Conservation (phyloP, 2,797 vertebrate genomes). For the Carapus acus region DNA sequence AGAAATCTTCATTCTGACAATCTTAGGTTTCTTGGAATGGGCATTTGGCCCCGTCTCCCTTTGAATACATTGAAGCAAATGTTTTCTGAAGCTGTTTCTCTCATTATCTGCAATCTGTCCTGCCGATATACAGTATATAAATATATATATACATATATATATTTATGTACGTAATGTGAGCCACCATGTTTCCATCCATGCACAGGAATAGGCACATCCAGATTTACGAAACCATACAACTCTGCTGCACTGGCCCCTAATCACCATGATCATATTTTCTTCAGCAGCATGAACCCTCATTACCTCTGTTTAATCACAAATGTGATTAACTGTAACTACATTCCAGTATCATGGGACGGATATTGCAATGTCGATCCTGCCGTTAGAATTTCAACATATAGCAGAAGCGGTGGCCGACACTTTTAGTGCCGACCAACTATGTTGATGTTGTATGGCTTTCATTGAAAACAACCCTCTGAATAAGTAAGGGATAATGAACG, state of each 20-base stretch:
- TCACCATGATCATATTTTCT: constrained; percentile 22
- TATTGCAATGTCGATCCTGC: too few species aligned
- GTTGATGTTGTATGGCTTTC: constrained; percentile 24
- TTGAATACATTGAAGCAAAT: constrained; percentile 3
- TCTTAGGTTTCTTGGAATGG: not conserved
- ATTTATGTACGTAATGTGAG: not conserved
- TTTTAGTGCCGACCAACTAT: too few species aligned
- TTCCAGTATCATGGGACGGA: too few species aligned
- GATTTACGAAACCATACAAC: constrained; percentile 21
- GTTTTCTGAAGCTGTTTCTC: not conserved
- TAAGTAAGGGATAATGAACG: too few species aligned
- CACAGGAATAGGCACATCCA: not conserved
- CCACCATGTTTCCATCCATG: not conserved
- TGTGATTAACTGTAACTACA: constrained; percentile 16
- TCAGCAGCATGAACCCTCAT: constrained; percentile 25
- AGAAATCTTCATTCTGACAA: not conserved
- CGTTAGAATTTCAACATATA: too few species aligned
- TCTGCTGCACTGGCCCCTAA: constrained; percentile 13
- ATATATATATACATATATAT: too few species aligned
- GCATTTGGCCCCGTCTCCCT: constrained; percentile 15
- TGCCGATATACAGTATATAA: too few species aligned
- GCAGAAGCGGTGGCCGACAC: too few species aligned
- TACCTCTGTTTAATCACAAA: constrained; percentile 43
- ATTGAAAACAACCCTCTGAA: too few species aligned
- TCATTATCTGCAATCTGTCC: constrained; percentile 11